Conservation (phyloP, 1,140 invertebrate genomes). For the Megathymus violae region DNA sequence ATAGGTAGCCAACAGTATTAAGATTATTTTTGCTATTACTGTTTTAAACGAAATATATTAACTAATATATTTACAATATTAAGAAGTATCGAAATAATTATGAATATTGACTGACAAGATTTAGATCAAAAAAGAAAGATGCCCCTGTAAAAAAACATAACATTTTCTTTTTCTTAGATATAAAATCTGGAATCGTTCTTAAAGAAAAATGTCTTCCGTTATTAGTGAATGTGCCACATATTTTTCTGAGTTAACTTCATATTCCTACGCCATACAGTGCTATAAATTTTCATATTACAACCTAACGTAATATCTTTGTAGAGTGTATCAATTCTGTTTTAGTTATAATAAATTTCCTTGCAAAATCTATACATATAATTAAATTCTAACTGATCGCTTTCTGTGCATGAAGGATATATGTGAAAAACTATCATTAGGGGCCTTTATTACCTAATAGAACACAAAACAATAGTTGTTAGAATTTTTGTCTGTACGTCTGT, state of each 20-base stretch:
- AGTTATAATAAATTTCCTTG: constrained; percentile 58
- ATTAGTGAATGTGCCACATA: constrained; percentile 49
- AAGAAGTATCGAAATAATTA: background rate
- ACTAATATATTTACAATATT: too few relatives aligned
- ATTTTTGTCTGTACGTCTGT: too few relatives aligned
- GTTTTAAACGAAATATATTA: too few relatives aligned
- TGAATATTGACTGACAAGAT: background rate
- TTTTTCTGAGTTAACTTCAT: constrained; percentile 66
- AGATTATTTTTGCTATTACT: too few relatives aligned
- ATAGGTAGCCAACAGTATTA: too few relatives aligned
- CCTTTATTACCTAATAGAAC: too few relatives aligned
- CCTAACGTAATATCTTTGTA: constrained; percentile 73
- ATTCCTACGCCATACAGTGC: constrained; percentile 60
- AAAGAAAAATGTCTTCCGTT: constrained; percentile 29
- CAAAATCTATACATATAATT: too few relatives aligned
- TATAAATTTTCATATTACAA: constrained; percentile 81
- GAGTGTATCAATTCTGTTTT: constrained; percentile 50
- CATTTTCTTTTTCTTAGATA: background rate
- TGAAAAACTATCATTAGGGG: too few relatives aligned
- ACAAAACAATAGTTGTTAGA: too few relatives aligned
- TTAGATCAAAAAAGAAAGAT: background rate
- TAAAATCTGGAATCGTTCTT: constrained; percentile 11
- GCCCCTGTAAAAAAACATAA: constrained; percentile 2
- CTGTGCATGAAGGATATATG: too few relatives aligned
- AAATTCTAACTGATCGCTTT: too few relatives aligned